Evolutionary conservation across 1,140 invertebrate species (phyloP).

Genomic region (Meloidogyne hapla): DNA sequence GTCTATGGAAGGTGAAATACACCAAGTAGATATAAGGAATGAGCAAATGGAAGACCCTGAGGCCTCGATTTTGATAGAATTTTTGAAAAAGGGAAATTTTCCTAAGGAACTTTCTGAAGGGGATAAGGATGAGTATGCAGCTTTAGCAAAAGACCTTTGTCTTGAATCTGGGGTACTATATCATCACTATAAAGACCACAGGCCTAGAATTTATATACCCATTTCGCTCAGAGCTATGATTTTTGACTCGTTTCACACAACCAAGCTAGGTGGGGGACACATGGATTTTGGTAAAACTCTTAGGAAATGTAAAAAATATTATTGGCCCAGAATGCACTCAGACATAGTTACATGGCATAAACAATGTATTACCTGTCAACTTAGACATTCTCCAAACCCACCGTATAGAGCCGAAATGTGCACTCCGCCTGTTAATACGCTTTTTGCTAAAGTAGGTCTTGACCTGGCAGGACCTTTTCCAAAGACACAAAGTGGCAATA

Average conservation of each 20-base stretch:
- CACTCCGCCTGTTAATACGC: not conserved
- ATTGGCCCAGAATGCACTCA: conserved; percentile 29
- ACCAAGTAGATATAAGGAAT: not conserved
- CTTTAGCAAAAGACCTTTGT: not conserved
- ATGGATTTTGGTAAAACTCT: conserved; percentile 26
- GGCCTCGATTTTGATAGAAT: not conserved
- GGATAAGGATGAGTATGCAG: not conserved
- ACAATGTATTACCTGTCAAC: conserved; percentile 28
- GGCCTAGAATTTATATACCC: not conserved
- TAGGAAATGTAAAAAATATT: conserved; percentile 25
- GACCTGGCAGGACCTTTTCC: conserved; percentile 27
- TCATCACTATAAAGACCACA: not conserved
- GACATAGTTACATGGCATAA: conserved; percentile 15
- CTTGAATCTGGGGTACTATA: not conserved
- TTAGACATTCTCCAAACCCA: conserved; percentile 18
- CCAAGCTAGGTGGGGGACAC: conserved; percentile 11
- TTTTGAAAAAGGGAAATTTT: not conserved
- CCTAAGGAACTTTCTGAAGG: not conserved
- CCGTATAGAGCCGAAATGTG: conserved; percentile 9
- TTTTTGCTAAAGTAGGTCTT: conserved; percentile 27
- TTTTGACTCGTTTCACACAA: conserved; percentile 28
- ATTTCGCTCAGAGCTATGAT: not conserved
- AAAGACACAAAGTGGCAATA: conserved; percentile 16
- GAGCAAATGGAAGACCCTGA: conserved; percentile 1
- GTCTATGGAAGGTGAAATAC: not conserved